phyloP scores from a whole-genome alignment of 2,797 vertebrate species.

The Apogon hyalosoma region DNA sequence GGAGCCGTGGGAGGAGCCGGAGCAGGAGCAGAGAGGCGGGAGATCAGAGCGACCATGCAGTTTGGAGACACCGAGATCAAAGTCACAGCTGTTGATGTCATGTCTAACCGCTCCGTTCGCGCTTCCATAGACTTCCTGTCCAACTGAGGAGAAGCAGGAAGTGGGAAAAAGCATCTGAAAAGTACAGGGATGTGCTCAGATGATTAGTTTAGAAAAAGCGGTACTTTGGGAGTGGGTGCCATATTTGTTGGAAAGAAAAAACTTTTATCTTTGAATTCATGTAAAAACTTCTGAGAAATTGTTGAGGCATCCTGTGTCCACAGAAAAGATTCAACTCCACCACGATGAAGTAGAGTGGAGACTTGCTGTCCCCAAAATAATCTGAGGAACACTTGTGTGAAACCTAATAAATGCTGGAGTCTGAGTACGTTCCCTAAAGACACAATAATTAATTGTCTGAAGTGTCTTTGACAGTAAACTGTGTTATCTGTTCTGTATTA shows the following conservation, averaged over 20 bases:
- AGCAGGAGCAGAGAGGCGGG: constrained; percentile 80
- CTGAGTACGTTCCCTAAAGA: neutral
- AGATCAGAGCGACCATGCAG: constrained; percentile 96
- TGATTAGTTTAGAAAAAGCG: constrained; percentile 29
- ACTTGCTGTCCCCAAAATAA: constrained; percentile 10
- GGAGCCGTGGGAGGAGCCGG: constrained; percentile 57
- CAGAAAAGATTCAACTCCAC: neutral
- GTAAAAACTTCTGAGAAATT: neutral
- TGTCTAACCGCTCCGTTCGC: constrained; percentile 87
- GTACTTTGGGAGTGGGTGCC: constrained; percentile 57
- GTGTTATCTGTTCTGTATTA: neutral
- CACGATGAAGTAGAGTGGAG: neutral
- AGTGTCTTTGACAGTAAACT: neutral
- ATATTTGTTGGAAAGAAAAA: constrained; percentile 12
- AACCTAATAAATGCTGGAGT: neutral
- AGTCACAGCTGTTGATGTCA: constrained; percentile 91
- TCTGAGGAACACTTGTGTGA: constrained; percentile 6
- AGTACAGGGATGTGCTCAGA: constrained; percentile 19
- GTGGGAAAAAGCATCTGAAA: constrained; percentile 32
- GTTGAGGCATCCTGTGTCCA: neutral
- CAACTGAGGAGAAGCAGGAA: constrained; percentile 82
- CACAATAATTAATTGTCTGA: neutral
- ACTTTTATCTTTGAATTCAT: neutral
- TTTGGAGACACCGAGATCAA: constrained; percentile 98
- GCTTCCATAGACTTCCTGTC: constrained; percentile 97